Evolutionary conservation across 1,140 invertebrate genomes (phyloP), one percentile per base, ranked within the genome.

Genomic region (Dinothrombium tinctorium): DNA sequence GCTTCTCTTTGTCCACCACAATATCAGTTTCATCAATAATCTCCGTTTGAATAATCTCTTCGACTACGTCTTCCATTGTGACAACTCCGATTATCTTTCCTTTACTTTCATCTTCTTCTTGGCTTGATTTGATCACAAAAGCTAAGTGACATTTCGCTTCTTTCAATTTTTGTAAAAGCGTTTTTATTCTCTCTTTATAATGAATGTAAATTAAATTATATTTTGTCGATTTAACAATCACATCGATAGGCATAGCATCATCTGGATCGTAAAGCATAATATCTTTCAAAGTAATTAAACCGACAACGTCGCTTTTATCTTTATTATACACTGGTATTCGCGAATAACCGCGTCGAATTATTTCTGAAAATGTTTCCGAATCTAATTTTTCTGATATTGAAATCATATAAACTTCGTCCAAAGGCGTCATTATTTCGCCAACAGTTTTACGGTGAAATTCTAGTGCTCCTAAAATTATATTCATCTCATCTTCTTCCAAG

Each of bases 121-220:
- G 74, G 56, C 80, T 81, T 1, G 84, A 74, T 37, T 74, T 66
- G 49, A 82, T 78, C 7, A 87, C 78, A 55, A 87, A 82, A 14
- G 82, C 81, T 74, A 89, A 84, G 53, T 89, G 82, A 1, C 53
- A 57, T 25, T 47, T 44, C 22, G 55, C 79, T 64, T 86, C 84
- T 62, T 94, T 92, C 51, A 98, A 98, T 56, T 94, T 86, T 56
- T 82, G 81, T 52, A 98, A 76, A 71, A 96, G 87, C 25, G 82
- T 68, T 53, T 95, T 83, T 17, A 98, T 62, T 0, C 82, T 89
- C 33, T 81, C 74, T 56, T 96, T 87, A 54, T 90, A 80, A 58
- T 90, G 90, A 12, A 95, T 80, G 59, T 84, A 92, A 55, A 86
- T 79, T 52, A 86, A 79, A 0, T 76, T 73, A 63, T 95, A 90